Percentiles rank a stretch among this genome's conserved stretches.
These are phyloP conservation scores for Drosophila recens DNA, from an alignment of 2,888 invertebrate genomes.

Conservation along the genomic window DNA sequence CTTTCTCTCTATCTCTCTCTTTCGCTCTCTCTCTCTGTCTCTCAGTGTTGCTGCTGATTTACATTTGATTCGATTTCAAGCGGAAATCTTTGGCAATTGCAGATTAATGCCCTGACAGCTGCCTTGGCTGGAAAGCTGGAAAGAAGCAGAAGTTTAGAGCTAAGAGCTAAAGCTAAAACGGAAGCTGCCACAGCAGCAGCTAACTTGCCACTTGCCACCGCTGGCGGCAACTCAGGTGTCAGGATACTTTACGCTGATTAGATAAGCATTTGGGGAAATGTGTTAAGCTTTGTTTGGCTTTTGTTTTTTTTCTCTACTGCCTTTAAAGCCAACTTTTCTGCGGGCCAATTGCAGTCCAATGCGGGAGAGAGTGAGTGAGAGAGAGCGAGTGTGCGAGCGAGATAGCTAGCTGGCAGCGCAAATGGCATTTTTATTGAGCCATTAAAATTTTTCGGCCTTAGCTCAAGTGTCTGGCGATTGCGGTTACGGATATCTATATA, in stretches of 20 bases:
- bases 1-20: background rate
- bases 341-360: conserved; percentile 54
- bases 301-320: conserved; percentile 58
- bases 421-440: conserved; percentile 85
- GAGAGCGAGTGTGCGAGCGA: background rate
- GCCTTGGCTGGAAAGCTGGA: conserved; percentile 35
- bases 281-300: conserved; percentile 79
- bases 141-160: too few species aligned
- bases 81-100: conserved; percentile 84
- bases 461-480: conserved; percentile 64
- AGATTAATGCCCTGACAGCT: conserved; percentile 84
- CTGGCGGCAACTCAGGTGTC: conserved; percentile 81
- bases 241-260: conserved; percentile 84
- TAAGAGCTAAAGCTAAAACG: conserved; percentile 21
- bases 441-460: conserved; percentile 82
- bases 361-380: background rate
- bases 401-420: conserved; percentile 65
- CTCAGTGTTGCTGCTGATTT: conserved; percentile 54
- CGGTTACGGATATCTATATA: conserved; percentile 38
- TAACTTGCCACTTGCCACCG: conserved; percentile 18
- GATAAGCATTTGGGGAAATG: conserved; percentile 83
- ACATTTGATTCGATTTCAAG: conserved; percentile 79
- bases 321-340: conserved; percentile 73
- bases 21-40: background rate
- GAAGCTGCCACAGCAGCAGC: conserved; percentile 25